A percentile compares a stretch with the other conserved stretches of the same genome.
Evolutionary conservation across 1,140 invertebrate species (phyloP).

Genomic region (Zaprionus tsacasi): DNA sequence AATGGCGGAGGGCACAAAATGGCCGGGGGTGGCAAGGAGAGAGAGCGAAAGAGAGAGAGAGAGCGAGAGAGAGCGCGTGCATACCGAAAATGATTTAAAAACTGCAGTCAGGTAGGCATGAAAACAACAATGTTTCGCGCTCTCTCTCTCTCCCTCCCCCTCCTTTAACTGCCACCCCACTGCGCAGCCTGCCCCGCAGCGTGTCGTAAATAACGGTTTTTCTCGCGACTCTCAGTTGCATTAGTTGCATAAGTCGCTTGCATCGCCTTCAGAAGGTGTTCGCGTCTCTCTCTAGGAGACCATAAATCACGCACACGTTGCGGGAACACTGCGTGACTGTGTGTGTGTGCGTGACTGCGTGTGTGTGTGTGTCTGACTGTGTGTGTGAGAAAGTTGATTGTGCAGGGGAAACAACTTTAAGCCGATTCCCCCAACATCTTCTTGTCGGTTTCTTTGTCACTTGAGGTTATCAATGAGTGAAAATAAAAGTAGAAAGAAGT

Average conservation of each 20-base stretch:
- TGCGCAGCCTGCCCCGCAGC: slow-evolving; percentile 20
- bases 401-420: slow-evolving; percentile 60
- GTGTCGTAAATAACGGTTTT: slow-evolving; percentile 73
- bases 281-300: slow-evolving; percentile 18
- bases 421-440: slow-evolving; percentile 68
- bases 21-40: background rate
- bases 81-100: slow-evolving; percentile 69
- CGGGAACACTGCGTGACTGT: slow-evolving; percentile 13
- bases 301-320: slow-evolving; percentile 70
- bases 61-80: slow-evolving; percentile 4
- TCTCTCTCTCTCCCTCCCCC: background rate
- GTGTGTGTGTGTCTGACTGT: background rate
- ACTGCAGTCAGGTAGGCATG: slow-evolving; percentile 51
- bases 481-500: background rate
- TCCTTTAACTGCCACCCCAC: background rate
- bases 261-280: slow-evolving; percentile 41
- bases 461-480: slow-evolving; percentile 55
- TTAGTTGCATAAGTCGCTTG: slow-evolving; percentile 66
- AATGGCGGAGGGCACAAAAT: slow-evolving; percentile 44
- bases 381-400: slow-evolving; percentile 2
- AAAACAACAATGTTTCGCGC: slow-evolving; percentile 38
- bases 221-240: slow-evolving; percentile 55
- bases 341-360: slow-evolving; percentile 20
- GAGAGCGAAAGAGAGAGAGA: slow-evolving; percentile 2
- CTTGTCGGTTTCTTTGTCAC: slow-evolving; percentile 44